These are phyloP conservation scores for Corvus hawaiiensis DNA, from an alignment of 2,113 vertebrate species.

Conservation along the genomic window DNA sequence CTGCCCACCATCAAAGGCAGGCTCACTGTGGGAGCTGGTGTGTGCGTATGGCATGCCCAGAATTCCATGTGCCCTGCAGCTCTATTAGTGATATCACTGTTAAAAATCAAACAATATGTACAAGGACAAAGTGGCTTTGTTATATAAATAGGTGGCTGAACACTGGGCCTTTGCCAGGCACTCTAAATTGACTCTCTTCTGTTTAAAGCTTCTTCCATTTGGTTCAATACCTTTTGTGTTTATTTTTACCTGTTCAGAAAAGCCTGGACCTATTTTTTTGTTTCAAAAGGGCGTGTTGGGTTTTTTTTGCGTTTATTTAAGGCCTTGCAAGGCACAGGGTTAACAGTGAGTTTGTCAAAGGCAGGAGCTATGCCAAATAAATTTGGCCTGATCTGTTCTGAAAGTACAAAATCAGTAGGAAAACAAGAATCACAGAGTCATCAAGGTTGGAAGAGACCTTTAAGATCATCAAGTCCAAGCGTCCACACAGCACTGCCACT, in stretches of 20 bases:
- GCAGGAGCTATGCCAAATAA: background rate
- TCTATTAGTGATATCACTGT: background rate
- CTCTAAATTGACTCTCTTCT: background rate
- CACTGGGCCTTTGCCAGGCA: background rate
- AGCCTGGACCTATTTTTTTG: background rate
- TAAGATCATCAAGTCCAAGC: background rate
- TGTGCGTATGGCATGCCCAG: background rate
- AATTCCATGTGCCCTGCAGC: background rate
- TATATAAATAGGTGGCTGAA: background rate
- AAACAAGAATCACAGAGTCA: background rate
- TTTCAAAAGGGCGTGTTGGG: background rate
- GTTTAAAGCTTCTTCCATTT: background rate
- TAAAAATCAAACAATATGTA: slow-evolving; percentile 11
- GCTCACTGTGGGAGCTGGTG: background rate
- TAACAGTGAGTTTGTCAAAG: background rate
- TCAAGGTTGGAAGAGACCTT: background rate
- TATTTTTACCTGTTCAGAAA: background rate
- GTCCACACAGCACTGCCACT: background rate
- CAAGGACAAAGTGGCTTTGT: slow-evolving; percentile 15
- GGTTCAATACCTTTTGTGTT: background rate
- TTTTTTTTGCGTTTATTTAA: background rate
- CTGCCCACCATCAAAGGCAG: background rate
- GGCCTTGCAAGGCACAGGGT: background rate
- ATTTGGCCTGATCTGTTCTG: background rate
- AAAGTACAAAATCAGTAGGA: background rate